phyloP scores from a whole-genome alignment of 1,140 invertebrate species.

The Caerostris darwini region DNA sequence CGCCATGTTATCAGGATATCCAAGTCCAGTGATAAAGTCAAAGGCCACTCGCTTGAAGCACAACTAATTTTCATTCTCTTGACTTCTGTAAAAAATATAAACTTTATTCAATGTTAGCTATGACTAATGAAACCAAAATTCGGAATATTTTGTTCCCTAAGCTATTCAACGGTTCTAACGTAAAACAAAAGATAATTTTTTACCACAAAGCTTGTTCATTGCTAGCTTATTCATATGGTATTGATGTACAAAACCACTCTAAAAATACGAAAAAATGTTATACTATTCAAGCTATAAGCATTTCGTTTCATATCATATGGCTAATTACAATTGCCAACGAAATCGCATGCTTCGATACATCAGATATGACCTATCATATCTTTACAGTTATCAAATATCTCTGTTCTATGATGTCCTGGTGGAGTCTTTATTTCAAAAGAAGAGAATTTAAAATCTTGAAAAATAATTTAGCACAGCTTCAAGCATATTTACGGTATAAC shows the following conservation, averaged over 20 bases:
- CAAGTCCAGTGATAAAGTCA: no score
- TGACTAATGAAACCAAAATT: neutral
- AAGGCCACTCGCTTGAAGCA: no score
- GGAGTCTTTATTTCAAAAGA: neutral
- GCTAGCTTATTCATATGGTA: neutral
- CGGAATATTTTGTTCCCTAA: neutral
- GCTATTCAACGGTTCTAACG: neutral
- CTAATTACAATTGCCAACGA: neutral
- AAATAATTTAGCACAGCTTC: neutral
- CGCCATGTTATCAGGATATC: no score
- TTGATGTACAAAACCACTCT: neutral
- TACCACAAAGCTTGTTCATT: neutral
- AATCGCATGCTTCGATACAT: slow-evolving; percentile 5
- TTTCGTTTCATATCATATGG: slow-evolving; percentile 28
- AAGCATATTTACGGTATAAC: neutral
- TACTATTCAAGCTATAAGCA: neutral
- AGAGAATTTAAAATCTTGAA: neutral
- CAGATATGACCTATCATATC: slow-evolving; percentile 13
- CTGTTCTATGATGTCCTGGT: slow-evolving; percentile 39
- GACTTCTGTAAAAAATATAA: no score
- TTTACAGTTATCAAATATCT: slow-evolving; percentile 47
- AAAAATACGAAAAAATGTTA: neutral
- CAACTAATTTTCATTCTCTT: no score
- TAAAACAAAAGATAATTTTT: neutral
- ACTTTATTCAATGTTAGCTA: no score